Evolutionary conservation across 2,888 invertebrate genomes (phyloP).

Genomic region (Parascotia fuliginaria): DNA sequence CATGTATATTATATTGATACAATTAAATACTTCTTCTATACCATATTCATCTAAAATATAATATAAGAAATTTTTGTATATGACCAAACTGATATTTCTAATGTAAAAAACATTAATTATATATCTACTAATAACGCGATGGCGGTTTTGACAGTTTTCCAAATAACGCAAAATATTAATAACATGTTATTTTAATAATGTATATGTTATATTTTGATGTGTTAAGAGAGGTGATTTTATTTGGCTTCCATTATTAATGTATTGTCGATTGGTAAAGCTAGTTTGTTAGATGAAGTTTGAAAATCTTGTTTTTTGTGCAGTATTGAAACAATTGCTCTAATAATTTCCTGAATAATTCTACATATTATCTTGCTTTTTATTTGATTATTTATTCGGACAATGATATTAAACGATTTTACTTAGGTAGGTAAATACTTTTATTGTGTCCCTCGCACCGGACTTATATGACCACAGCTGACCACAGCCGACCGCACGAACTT

Average conservation of each 20-base stretch:
- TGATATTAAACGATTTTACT: too few species aligned
- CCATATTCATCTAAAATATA: constrained; percentile 22
- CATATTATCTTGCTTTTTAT: not conserved
- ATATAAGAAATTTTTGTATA: constrained; percentile 45
- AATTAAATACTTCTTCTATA: constrained; percentile 13
- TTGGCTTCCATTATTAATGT: constrained; percentile 22
- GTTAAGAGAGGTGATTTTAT: constrained; percentile 1
- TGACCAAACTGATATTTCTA: constrained; percentile 51
- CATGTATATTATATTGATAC: not conserved
- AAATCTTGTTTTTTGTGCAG: not conserved
- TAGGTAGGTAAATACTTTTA: too few species aligned
- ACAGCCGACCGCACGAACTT: too few species aligned
- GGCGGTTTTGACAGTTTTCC: constrained; percentile 49
- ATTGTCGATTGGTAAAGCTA: constrained; percentile 13
- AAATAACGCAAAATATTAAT: constrained; percentile 33
- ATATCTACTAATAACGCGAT: constrained; percentile 24
- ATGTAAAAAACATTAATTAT: constrained; percentile 32
- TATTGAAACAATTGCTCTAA: not conserved
- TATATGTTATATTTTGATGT: constrained; percentile 4
- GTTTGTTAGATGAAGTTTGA: constrained; percentile 11
- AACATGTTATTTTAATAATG: constrained; percentile 18
- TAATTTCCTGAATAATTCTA: not conserved
- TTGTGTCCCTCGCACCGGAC: too few species aligned
- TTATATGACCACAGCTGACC: too few species aligned
- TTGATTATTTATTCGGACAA: too few species aligned